Base-by-base conservation (phyloP, 2,888 invertebrate genomes). In the Tupiocoris notatus region DNA sequence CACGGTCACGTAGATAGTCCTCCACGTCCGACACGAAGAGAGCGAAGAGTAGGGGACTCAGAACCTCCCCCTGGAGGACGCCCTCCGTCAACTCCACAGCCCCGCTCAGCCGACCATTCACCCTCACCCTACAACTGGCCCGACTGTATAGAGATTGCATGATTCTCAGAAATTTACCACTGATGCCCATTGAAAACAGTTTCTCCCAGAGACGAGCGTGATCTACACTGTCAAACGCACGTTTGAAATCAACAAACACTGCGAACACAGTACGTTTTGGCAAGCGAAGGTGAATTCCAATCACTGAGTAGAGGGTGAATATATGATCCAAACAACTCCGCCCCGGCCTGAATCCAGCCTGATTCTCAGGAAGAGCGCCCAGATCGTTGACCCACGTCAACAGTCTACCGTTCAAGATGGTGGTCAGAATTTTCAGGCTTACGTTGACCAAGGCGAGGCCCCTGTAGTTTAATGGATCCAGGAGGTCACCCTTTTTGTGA, bases 401-500 rank as follows among this genome's bases (percentile, higher is more conserved):
- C 22, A 68, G n/a, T 16, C 68, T 56, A 58, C n/a, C 1, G 17
- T 58, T 21, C 0, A 68, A 9, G 6, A 68, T 68, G 58, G 16
- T 7, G 0, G 68, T 57, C 3, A 68, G 57, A 1, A 68, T 16
- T n/a, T 68, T 68, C 6, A 57, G 7, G 20, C 16, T 3, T 57
- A 23, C 57, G 22, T 25, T 56, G 22, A 25, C 22, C n/a, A 74
- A 20, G 1, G 74, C 25, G 16, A 74, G 16, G 2, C 74, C 74
- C 20, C 74, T 12, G 21, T 74, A 74, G 54, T 74, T 74, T 1
- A 7, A 0, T 12, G 64, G 64, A 3, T 74, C 74, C 17, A n/a
- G 16, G 22, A 18, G 61, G 22, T 73, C 63, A 7, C 73, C 73
- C 18, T 73, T 70, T 73, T 63, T 61, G 39, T 73, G 62, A 3